A percentile compares a stretch with the other conserved stretches of the same genome.
These are phyloP conservation scores for Pollenia angustigena DNA, from an alignment of 2,888 invertebrate genomes.

Conservation along the genomic window DNA sequence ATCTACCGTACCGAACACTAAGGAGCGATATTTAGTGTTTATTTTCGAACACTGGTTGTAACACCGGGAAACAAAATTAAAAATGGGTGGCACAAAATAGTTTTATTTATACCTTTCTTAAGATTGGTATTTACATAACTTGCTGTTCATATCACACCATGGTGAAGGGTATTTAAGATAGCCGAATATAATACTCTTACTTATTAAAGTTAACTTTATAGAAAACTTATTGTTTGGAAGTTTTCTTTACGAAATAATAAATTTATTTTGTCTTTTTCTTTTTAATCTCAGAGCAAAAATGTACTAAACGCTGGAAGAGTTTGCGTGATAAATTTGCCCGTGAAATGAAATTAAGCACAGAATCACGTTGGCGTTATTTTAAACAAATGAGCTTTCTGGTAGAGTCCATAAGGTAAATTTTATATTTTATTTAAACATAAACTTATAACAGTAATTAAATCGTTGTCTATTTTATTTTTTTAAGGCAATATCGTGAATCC, in stretches of 20 bases:
- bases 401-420: slow-evolving; percentile 78
- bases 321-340: slow-evolving; percentile 82
- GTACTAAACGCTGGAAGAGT: slow-evolving; percentile 82
- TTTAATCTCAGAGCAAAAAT: slow-evolving; percentile 80
- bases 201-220: too few species aligned
- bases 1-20: too few species aligned
- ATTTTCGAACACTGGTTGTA: too few species aligned
- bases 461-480: not conserved
- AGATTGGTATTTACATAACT: too few species aligned
- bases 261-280: not conserved
- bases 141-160: too few species aligned
- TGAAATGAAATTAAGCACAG: slow-evolving; percentile 82
- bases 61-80: too few species aligned
- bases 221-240: too few species aligned
- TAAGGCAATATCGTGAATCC: slow-evolving; percentile 81
- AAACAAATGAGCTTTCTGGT: slow-evolving; percentile 82
- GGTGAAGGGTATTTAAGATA: too few species aligned
- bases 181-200: too few species aligned
- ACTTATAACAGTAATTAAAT: not conserved
- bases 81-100: too few species aligned
- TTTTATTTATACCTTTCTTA: too few species aligned
- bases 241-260: not conserved
- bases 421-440: not conserved
- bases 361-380: slow-evolving; percentile 82
- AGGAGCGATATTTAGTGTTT: too few species aligned